These are phyloP conservation scores for Drosophila affinis DNA, from an alignment of 2,888 invertebrate genomes.

Conservation along the genomic window DNA sequence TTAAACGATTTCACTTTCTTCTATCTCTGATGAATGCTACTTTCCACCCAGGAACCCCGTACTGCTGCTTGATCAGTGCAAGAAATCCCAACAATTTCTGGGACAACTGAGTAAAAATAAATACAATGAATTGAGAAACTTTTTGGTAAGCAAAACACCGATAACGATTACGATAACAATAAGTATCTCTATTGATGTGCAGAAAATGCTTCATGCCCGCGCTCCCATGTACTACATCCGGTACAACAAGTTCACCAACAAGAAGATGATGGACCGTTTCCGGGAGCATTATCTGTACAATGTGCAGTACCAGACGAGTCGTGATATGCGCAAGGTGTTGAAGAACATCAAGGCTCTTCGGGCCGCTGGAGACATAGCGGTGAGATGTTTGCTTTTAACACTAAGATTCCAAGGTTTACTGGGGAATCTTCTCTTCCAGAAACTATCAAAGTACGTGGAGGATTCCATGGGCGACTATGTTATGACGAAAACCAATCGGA, in stretches of 20 bases:
- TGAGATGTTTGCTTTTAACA: conserved; percentile 30
- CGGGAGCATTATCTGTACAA: conserved; percentile 70
- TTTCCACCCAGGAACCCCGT: conserved; percentile 55
- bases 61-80: conserved; percentile 70
- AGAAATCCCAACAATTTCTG: conserved; percentile 62
- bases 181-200: background rate
- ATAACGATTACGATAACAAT: too few relatives aligned
- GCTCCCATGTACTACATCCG: conserved; percentile 78
- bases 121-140: conserved; percentile 57
- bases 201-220: conserved; percentile 82
- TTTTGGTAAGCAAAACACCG: conserved; percentile 9
- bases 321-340: conserved; percentile 76
- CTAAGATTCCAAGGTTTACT: too few relatives aligned
- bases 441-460: conserved; percentile 75
- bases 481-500: conserved; percentile 75
- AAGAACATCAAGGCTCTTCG: conserved; percentile 65
- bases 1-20: too few relatives aligned
- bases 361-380: conserved; percentile 59
- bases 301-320: conserved; percentile 79
- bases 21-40: too few relatives aligned
- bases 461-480: conserved; percentile 80
- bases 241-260: conserved; percentile 66
- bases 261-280: conserved; percentile 55
- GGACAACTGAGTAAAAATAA: conserved; percentile 54
- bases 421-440: conserved; percentile 49